Conservation (phyloP, 1,140 invertebrate genomes). For the Mamestra configurata region DNA sequence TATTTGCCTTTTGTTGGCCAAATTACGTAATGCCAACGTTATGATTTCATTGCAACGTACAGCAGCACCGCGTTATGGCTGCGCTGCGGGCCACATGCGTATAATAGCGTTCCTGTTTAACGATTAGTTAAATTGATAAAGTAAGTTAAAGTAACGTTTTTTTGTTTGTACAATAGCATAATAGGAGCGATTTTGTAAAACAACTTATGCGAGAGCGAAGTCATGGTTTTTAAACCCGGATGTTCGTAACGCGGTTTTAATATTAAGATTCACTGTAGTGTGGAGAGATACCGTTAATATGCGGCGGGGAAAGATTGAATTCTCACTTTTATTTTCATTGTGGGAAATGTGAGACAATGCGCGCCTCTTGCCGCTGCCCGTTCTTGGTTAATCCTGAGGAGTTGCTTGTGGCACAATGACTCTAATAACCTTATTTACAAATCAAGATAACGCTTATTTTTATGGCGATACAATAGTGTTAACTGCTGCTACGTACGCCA, state of each 20-base stretch:
- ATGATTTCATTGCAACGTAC: slow-evolving; percentile 66
- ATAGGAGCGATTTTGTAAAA: slow-evolving; percentile 62
- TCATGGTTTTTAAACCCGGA: slow-evolving; percentile 77
- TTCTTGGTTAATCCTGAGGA: slow-evolving; percentile 36
- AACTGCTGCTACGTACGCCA: slow-evolving; percentile 23
- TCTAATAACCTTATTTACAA: slow-evolving; percentile 39
- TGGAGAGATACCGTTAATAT: slow-evolving; percentile 76
- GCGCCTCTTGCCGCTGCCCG: slow-evolving; percentile 35
- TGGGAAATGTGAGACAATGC: slow-evolving; percentile 65
- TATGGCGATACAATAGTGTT: slow-evolving; percentile 25
- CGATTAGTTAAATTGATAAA: slow-evolving; percentile 51
- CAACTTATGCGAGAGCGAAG: slow-evolving; percentile 58
- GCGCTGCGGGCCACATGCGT: slow-evolving; percentile 28
- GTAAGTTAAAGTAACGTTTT: slow-evolving; percentile 48
- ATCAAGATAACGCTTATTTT: slow-evolving; percentile 28
- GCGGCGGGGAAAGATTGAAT: slow-evolving; percentile 74
- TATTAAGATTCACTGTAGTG: slow-evolving; percentile 78
- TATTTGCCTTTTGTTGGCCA: slow-evolving; percentile 80
- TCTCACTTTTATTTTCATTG: slow-evolving; percentile 83
- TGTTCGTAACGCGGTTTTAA: slow-evolving; percentile 70
- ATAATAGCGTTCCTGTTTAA: slow-evolving; percentile 42
- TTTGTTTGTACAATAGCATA: slow-evolving; percentile 57
- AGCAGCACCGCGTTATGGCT: slow-evolving; percentile 36
- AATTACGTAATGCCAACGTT: slow-evolving; percentile 76
- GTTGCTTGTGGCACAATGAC: slow-evolving; percentile 38